These are phyloP conservation scores for Perizoma flavofasciatum DNA, from an alignment of 2,888 invertebrate species.

Conservation along the genomic window DNA sequence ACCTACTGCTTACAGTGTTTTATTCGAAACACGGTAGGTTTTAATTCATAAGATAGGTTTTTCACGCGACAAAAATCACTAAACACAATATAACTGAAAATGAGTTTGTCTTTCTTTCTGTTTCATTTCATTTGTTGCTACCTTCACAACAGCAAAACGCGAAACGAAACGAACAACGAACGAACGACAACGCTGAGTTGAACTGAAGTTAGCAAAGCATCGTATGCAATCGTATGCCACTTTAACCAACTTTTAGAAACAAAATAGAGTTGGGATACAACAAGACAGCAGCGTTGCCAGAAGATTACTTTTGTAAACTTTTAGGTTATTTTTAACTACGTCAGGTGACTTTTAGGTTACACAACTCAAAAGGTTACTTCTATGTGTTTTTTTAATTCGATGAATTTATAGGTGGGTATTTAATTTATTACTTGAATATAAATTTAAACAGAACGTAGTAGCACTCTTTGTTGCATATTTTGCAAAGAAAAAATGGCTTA, in stretches of 20 bases:
- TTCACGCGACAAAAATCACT: conserved; percentile 52
- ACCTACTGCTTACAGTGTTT: conserved; percentile 8
- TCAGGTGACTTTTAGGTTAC: too few species aligned
- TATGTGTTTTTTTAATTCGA: too few species aligned
- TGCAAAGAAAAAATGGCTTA: too few species aligned
- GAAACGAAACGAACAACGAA: background rate
- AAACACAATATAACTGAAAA: conserved; percentile 67
- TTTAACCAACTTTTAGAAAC: conserved; percentile 38
- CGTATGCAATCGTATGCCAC: conserved; percentile 9
- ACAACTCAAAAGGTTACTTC: too few species aligned
- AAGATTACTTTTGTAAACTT: too few species aligned
- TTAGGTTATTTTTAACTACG: too few species aligned
- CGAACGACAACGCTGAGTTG: conserved; percentile 4
- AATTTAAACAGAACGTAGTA: too few species aligned
- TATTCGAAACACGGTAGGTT: conserved; percentile 19
- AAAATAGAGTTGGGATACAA: conserved; percentile 9
- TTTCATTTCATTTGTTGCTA: conserved; percentile 29
- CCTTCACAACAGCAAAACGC: conserved; percentile 5
- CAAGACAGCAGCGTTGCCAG: too few species aligned
- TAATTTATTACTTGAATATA: too few species aligned
- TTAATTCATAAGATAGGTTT: conserved; percentile 35
- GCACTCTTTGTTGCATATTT: too few species aligned
- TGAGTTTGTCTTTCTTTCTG: conserved; percentile 51
- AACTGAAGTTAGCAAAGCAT: conserved; percentile 16
- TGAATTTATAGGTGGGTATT: too few species aligned